These are phyloP conservation scores for Hybognathus amarus DNA, from an alignment of 2,797 vertebrate species.

Conservation along the genomic window DNA sequence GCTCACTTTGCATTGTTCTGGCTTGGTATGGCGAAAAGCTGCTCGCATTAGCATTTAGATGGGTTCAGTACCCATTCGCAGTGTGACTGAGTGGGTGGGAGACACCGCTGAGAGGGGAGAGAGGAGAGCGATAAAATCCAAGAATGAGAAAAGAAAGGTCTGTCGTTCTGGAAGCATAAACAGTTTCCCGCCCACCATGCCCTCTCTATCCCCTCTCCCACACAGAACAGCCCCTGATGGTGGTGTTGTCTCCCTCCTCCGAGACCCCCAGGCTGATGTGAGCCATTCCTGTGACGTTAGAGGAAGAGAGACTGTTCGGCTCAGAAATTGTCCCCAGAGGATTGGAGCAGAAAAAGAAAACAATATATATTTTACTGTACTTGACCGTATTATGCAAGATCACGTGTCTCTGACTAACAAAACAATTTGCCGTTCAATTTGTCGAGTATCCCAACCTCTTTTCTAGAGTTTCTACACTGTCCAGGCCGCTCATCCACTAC, in stretches of 20 bases:
- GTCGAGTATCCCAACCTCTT: neutral
- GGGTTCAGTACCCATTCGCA: slow-evolving; percentile 50
- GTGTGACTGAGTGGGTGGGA: slow-evolving; percentile 7
- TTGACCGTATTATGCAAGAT: neutral
- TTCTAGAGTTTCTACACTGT: neutral
- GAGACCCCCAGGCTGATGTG: slow-evolving; percentile 37
- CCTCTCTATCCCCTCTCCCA: slow-evolving; percentile 55
- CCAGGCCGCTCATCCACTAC: neutral
- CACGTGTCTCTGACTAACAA: neutral
- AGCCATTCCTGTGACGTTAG: slow-evolving; percentile 32
- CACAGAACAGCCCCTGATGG: slow-evolving; percentile 15
- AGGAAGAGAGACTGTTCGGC: slow-evolving; percentile 4
- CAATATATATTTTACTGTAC: neutral
- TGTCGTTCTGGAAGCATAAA: slow-evolving; percentile 39
- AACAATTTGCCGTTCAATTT: neutral
- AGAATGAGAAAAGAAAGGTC: slow-evolving; percentile 48
- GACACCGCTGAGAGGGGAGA: slow-evolving; percentile 39
- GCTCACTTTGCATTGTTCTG: slow-evolving; percentile 47
- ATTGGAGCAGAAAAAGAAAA: neutral
- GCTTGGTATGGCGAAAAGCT: slow-evolving; percentile 19
- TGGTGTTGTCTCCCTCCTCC: neutral
- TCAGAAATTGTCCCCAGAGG: slow-evolving; percentile 17
- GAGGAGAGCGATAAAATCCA: slow-evolving; percentile 60
- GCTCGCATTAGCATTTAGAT: slow-evolving; percentile 62
- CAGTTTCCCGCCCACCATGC: slow-evolving; percentile 59